A percentile compares a stretch with the other conserved stretches of the same genome.
These are phyloP conservation scores for Hyaena hyaena DNA, from an alignment of 2,113 vertebrate species.

Conservation along the genomic window DNA sequence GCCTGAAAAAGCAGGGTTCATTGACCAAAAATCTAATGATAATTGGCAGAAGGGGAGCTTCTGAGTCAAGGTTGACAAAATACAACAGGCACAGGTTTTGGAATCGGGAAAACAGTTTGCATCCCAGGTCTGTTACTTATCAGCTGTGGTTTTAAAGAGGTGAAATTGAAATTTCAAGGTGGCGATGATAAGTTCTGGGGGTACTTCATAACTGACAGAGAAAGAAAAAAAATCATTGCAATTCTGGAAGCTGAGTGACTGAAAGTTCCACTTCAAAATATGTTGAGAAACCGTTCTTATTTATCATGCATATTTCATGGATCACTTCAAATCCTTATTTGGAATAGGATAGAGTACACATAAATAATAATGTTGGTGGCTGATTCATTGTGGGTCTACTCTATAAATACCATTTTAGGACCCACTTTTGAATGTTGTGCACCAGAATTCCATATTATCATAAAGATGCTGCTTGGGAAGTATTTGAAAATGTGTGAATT, in stretches of 20 bases:
- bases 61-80: neutral
- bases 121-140: neutral
- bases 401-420: neutral
- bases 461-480: neutral
- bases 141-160: neutral
- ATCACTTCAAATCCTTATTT: neutral
- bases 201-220: neutral
- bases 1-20: neutral
- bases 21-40: no score
- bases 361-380: neutral
- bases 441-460: neutral
- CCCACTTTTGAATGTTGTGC: neutral
- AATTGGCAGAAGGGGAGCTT: no score
- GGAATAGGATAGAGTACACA: neutral
- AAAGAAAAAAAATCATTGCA: neutral
- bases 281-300: neutral
- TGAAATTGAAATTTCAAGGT: neutral
- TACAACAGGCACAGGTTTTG: neutral
- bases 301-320: neutral
- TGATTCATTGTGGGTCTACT: neutral
- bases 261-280: neutral
- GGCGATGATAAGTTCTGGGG: neutral
- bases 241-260: neutral
- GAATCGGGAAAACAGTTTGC: neutral
- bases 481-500: neutral